phyloP scores from a whole-genome alignment of 2,113 vertebrate species.

The Sisor rabdophorus region DNA sequence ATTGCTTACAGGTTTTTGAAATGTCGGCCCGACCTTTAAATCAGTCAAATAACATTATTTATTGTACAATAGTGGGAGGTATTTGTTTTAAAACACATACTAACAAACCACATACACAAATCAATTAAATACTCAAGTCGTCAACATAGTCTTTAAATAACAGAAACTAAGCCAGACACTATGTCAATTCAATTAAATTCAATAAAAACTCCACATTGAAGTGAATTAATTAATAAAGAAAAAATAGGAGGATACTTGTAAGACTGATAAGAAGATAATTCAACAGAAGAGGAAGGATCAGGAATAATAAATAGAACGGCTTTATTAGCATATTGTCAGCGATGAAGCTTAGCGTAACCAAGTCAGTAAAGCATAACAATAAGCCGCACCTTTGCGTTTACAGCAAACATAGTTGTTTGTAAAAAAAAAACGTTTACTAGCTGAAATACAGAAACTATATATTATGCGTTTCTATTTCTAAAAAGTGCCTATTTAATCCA shows the following conservation, averaged over 20 bases:
- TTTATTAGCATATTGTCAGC: neutral
- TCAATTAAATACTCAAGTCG: neutral
- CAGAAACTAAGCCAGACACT: neutral
- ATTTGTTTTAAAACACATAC: neutral
- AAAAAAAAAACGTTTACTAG: neutral
- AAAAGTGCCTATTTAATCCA: neutral
- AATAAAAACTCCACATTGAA: neutral
- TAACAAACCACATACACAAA: neutral
- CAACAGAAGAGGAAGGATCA: too few relatives aligned
- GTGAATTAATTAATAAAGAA: neutral
- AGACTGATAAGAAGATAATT: neutral
- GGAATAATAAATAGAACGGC: neutral
- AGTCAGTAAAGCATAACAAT: neutral
- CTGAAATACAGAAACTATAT: too few relatives aligned
- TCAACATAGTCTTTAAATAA: neutral
- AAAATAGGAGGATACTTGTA: neutral
- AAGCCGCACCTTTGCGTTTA: neutral
- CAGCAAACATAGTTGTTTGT: neutral
- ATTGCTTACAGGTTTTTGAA: neutral
- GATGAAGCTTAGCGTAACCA: neutral
- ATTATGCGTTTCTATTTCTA: accelerated
- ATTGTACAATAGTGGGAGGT: neutral
- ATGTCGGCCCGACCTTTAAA: neutral
- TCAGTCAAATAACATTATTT: neutral
- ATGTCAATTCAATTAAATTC: too few relatives aligned